These are phyloP conservation scores for Rhaphigaster nebulosa DNA, from an alignment of 2,888 invertebrate species.

Conservation along the genomic window DNA sequence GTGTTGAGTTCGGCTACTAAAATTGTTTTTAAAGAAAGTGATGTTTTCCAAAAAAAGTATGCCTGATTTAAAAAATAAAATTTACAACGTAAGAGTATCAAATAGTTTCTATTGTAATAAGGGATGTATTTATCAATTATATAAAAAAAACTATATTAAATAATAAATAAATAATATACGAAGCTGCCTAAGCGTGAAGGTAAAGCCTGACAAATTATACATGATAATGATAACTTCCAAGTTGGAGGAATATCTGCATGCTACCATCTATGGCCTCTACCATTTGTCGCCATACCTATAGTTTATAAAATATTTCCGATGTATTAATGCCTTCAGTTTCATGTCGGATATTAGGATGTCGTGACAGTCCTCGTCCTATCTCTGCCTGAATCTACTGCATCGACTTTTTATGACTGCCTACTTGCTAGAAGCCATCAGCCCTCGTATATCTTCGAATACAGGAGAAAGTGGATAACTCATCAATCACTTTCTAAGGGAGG, in stretches of 20 bases:
- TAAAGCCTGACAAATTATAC: not conserved
- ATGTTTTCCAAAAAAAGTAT: too few relatives aligned
- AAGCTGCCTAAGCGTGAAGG: not conserved
- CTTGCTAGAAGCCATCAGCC: conserved; percentile 10
- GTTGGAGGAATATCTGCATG: conserved; percentile 6
- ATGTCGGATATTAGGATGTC: conserved; percentile 28
- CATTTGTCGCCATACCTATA: conserved; percentile 32
- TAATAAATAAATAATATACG: not conserved
- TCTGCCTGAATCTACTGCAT: not conserved
- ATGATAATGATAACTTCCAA: conserved; percentile 13
- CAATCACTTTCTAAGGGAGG: not conserved
- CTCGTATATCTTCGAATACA: not conserved
- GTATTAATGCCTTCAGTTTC: conserved; percentile 32
- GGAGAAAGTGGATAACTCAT: not conserved
- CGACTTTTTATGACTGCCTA: not conserved
- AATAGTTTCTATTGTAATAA: too few relatives aligned
- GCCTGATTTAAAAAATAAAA: too few relatives aligned
- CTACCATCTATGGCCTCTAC: conserved; percentile 4
- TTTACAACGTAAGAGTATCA: too few relatives aligned
- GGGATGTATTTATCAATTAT: too few relatives aligned
- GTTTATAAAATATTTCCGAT: conserved; percentile 30
- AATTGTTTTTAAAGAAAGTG: too few relatives aligned
- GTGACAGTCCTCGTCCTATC: not conserved
- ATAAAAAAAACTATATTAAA: not conserved
- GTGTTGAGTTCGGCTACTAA: too few relatives aligned